A percentile compares a stretch with the other conserved stretches of the same genome.
Evolutionary conservation across 2,888 invertebrate species (phyloP).

Genomic region (Melitaea athalia): DNA sequence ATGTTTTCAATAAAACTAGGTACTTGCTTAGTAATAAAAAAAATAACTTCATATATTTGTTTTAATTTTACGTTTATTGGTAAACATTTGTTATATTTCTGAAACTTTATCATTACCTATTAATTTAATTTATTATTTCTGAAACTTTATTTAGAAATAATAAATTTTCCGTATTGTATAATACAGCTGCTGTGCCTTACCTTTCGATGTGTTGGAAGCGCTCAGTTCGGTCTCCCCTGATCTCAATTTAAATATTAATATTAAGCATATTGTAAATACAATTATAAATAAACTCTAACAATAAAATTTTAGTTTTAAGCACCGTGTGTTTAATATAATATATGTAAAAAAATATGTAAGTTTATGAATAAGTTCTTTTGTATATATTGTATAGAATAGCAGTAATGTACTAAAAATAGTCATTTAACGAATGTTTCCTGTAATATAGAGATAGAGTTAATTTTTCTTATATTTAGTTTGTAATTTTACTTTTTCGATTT

Average conservation of each 20-base stretch:
- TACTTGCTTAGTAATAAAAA: too few species aligned
- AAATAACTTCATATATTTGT: not conserved
- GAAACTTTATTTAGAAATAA: not conserved
- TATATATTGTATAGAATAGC: slow-evolving; percentile 42
- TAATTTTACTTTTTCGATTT: too few species aligned
- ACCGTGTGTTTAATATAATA: slow-evolving; percentile 19
- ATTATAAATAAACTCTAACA: slow-evolving; percentile 7
- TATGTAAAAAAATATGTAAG: slow-evolving; percentile 18
- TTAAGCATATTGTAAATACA: slow-evolving; percentile 16
- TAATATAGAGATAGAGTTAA: not conserved
- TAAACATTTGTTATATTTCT: not conserved
- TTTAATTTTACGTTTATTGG: not conserved
- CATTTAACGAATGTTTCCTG: not conserved
- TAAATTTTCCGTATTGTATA: slow-evolving; percentile 9
- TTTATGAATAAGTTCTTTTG: slow-evolving; percentile 24
- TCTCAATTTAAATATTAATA: slow-evolving; percentile 15
- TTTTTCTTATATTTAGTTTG: not conserved
- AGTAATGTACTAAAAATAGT: not conserved
- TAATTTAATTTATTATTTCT: not conserved
- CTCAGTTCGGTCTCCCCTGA: slow-evolving; percentile 11
- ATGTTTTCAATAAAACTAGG: not conserved
- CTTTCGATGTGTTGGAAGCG: slow-evolving; percentile 14
- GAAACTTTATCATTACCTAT: not conserved
- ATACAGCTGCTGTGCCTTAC: slow-evolving; percentile 31
- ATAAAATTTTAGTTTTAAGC: slow-evolving; percentile 7